Percentiles rank a stretch among this genome's conserved stretches.
These are phyloP conservation scores for Lethenteron camtschaticum DNA, from an alignment of 2,113 vertebrate species.

Conservation along the genomic window DNA sequence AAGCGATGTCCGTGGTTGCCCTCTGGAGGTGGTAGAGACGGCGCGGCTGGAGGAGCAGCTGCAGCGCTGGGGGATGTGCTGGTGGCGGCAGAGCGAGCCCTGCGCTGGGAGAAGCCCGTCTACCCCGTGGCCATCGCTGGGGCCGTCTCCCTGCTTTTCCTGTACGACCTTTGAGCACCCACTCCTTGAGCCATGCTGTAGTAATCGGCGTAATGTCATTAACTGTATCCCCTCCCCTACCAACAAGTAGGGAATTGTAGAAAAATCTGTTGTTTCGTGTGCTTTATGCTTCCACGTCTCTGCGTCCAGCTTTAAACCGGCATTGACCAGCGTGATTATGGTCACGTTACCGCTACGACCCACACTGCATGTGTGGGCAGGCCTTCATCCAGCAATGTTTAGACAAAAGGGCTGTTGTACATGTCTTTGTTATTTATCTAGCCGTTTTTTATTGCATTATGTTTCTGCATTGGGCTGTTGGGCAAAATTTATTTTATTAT, in stretches of 20 bases:
- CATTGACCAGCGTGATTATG: not conserved
- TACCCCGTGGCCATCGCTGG: constrained; percentile 54
- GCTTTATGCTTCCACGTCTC: too few relatives aligned
- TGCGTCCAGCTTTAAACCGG: not conserved
- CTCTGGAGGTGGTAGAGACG: constrained; percentile 51
- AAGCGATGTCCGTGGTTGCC: constrained; percentile 3
- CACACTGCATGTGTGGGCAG: too few relatives aligned
- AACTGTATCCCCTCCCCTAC: not conserved
- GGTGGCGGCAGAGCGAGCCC: constrained; percentile 48
- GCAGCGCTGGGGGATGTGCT: constrained; percentile 92
- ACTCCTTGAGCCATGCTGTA: not conserved
- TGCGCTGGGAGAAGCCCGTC: constrained; percentile 85
- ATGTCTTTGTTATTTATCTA: too few relatives aligned
- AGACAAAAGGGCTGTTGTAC: too few relatives aligned
- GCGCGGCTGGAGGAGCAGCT: constrained; percentile 78
- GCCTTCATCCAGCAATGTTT: too few relatives aligned
- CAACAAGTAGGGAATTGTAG: not conserved
- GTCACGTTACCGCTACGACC: not conserved
- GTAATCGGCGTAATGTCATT: not conserved
- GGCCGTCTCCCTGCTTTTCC: constrained; percentile 43
- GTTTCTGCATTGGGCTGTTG: too few relatives aligned
- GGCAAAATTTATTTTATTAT: too few relatives aligned
- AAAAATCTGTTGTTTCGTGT: too few relatives aligned
- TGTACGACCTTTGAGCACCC: constrained; percentile 32
- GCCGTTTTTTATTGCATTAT: too few relatives aligned